These are phyloP conservation scores for Germaria angustata DNA, from an alignment of 2,888 invertebrate genomes.

Conservation along the genomic window DNA sequence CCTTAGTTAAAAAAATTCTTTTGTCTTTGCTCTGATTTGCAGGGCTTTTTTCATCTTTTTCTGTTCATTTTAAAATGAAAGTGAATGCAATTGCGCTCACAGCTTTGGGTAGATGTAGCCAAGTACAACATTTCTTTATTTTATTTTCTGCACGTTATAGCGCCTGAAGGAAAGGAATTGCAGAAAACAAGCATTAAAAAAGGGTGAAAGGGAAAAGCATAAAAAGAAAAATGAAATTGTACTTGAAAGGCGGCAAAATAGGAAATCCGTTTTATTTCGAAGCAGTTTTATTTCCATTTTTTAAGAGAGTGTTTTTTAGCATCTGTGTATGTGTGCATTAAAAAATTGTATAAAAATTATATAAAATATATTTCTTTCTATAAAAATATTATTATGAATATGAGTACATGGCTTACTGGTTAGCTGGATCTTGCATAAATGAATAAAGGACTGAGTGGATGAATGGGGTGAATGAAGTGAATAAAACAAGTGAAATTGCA, in stretches of 20 bases:
- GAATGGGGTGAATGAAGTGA: conserved; percentile 39
- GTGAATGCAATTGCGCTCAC: conserved; percentile 63
- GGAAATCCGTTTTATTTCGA: conserved; percentile 67
- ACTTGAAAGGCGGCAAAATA: conserved; percentile 67
- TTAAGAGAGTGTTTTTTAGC: background rate
- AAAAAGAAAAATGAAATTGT: background rate
- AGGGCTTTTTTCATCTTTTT: conserved; percentile 32
- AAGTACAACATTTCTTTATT: conserved; percentile 36
- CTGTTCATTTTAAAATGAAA: conserved; percentile 49
- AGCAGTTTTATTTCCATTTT: conserved; percentile 26
- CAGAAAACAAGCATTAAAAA: conserved; percentile 42
- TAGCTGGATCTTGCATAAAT: conserved; percentile 32
- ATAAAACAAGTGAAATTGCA: conserved; percentile 43
- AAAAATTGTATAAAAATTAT: conserved; percentile 1
- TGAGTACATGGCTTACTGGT: conserved; percentile 11
- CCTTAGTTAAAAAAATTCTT: conserved; percentile 24
- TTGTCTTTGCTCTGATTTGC: conserved; percentile 30
- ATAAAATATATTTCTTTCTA: conserved; percentile 22
- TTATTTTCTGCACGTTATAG: conserved; percentile 9
- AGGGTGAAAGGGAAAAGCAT: background rate
- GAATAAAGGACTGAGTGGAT: no score
- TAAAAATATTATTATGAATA: conserved; percentile 35
- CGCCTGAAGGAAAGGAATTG: conserved; percentile 47
- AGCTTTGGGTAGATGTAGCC: conserved; percentile 56
- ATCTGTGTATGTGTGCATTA: background rate